phyloP scores from a whole-genome alignment of 1,140 invertebrate genomes.

The Antheraea pernyi region DNA sequence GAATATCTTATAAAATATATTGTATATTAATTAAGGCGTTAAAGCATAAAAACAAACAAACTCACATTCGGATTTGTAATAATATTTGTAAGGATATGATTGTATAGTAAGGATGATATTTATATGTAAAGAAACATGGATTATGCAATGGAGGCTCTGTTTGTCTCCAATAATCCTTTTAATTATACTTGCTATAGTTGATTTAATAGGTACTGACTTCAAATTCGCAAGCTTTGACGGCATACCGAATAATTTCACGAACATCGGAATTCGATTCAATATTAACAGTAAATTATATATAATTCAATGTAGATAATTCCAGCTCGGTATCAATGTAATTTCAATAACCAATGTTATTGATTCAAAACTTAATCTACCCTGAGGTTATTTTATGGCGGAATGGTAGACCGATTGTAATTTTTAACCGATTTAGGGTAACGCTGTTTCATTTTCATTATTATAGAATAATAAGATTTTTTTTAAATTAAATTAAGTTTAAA shows the following conservation, averaged over 20 bases:
- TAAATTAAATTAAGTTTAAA: neutral
- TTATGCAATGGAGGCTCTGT: too few relatives aligned
- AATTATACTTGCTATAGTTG: too few relatives aligned
- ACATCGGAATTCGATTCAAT: neutral
- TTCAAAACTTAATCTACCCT: slow-evolving; percentile 10
- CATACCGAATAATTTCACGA: neutral
- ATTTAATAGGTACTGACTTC: too few relatives aligned
- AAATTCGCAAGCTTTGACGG: neutral
- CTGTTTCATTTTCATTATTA: neutral
- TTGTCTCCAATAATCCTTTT: too few relatives aligned
- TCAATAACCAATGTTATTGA: slow-evolving; percentile 9
- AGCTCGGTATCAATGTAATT: neutral
- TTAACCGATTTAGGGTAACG: neutral
- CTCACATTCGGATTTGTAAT: too few relatives aligned
- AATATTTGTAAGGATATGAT: too few relatives aligned
- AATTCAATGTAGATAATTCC: neutral
- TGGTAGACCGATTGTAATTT: neutral
- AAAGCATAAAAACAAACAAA: too few relatives aligned
- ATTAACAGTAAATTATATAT: neutral
- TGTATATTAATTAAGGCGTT: too few relatives aligned
- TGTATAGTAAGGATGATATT: too few relatives aligned
- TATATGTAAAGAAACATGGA: too few relatives aligned
- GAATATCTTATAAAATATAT: too few relatives aligned
- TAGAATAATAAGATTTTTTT: neutral
- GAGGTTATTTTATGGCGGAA: neutral